phyloP scores from a whole-genome alignment of 2,113 vertebrate species.

The Colius striatus region DNA sequence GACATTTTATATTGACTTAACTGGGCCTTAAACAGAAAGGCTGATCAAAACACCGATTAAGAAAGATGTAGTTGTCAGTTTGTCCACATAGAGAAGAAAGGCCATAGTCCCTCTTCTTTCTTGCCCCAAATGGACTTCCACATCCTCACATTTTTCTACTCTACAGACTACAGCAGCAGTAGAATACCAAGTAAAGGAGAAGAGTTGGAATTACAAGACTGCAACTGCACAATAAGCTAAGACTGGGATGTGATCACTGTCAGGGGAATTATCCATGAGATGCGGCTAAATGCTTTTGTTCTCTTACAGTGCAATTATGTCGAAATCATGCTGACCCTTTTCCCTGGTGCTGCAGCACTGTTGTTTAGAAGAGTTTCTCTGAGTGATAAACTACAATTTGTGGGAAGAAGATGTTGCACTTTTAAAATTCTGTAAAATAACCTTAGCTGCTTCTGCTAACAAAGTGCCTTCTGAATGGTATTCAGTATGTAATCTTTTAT shows the following conservation, averaged over 20 bases:
- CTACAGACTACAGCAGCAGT: background rate
- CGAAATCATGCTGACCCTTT: background rate
- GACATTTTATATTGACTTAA: background rate
- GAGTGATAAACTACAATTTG: background rate
- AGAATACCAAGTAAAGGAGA: background rate
- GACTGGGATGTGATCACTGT: background rate
- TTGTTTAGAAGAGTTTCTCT: background rate
- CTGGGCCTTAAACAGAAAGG: background rate
- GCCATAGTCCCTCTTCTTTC: background rate
- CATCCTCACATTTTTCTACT: rapidly evolving
- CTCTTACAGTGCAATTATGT: background rate
- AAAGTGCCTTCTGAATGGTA: background rate
- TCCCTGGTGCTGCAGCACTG: background rate
- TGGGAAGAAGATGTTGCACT: background rate
- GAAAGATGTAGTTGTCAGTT: background rate
- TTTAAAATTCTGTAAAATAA: background rate
- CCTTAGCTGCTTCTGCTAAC: background rate
- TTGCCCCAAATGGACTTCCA: background rate
- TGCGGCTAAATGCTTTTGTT: background rate
- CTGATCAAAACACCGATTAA: background rate
- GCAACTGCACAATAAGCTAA: background rate
- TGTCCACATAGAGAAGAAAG: background rate
- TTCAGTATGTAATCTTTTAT: background rate
- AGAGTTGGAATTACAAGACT: background rate
- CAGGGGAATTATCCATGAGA: background rate